Evolutionary conservation across 2,797 vertebrate species (phyloP).

Genomic region (Sternarchorhynchus goeldii): DNA sequence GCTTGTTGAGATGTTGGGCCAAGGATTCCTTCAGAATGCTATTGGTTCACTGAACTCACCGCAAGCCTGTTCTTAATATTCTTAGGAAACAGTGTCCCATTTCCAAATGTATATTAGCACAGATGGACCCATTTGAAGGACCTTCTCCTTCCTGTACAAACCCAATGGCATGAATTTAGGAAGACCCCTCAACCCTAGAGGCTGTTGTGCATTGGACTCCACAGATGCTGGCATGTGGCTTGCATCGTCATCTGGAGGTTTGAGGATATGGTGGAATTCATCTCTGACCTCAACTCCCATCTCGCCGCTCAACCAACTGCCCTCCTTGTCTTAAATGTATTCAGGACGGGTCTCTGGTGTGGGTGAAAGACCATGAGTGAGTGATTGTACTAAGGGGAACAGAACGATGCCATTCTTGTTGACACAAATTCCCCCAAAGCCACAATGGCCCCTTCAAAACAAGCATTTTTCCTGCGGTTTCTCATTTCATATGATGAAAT

Average conservation of each 20-base stretch:
- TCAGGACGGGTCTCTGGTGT: conserved; percentile 25
- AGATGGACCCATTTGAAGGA: neutral
- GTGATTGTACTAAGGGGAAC: conserved; percentile 37
- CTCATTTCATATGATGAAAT: neutral
- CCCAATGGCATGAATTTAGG: conserved; percentile 24
- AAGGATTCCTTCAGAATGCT: too few relatives aligned
- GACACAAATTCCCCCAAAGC: conserved; percentile 19
- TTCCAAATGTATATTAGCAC: conserved; percentile 15
- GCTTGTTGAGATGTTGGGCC: neutral
- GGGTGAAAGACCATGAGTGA: conserved; percentile 34
- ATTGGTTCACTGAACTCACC: conserved; percentile 1
- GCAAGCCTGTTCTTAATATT: neutral
- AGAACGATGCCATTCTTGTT: conserved; percentile 9
- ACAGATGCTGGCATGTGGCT: conserved; percentile 22
- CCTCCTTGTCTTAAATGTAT: conserved; percentile 36
- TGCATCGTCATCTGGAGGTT: conserved; percentile 20
- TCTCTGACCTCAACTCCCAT: conserved; percentile 33
- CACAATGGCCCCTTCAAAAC: conserved; percentile 28
- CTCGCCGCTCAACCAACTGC: conserved; percentile 18
- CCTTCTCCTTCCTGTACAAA: neutral
- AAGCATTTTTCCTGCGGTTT: neutral
- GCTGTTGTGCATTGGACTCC: conserved; percentile 26
- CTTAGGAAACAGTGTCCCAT: neutral
- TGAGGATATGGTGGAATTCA: conserved; percentile 1
- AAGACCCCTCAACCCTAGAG: conserved; percentile 13